phyloP scores from a whole-genome alignment of 2,797 vertebrate species.

The Delichon dasypus region DNA sequence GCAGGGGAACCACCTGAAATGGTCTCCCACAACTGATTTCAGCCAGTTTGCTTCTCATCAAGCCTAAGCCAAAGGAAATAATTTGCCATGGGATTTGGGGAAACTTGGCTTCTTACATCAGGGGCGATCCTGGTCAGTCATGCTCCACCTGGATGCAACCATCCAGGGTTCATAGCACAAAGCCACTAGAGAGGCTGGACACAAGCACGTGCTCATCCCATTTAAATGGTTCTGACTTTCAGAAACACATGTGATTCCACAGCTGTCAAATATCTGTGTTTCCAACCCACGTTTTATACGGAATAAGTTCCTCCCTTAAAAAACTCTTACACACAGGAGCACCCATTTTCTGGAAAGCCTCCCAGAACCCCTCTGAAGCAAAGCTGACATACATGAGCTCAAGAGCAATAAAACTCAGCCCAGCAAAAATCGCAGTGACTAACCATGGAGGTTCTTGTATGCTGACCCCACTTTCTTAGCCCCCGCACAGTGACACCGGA shows the following conservation, averaged over 20 bases:
- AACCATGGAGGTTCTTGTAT: neutral
- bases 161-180: neutral
- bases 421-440: neutral
- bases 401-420: neutral
- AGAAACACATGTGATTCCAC: neutral
- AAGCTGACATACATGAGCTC: neutral
- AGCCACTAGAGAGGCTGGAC: neutral
- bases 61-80: neutral
- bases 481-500: neutral
- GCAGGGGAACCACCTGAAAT: neutral
- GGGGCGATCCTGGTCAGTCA: neutral
- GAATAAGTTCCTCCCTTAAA: neutral
- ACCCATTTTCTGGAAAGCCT: neutral
- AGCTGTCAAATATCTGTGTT: neutral
- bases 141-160: accelerated
- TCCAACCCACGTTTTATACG: neutral
- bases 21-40: neutral
- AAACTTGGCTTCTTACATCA: neutral
- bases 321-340: neutral
- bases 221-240: neutral
- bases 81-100: neutral
- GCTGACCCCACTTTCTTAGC: neutral
- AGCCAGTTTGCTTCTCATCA: neutral
- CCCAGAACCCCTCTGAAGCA: neutral
- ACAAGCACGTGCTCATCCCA: accelerated